Evolutionary conservation across 2,113 vertebrate genomes (phyloP).

Genomic region (Macaca mulatta): DNA sequence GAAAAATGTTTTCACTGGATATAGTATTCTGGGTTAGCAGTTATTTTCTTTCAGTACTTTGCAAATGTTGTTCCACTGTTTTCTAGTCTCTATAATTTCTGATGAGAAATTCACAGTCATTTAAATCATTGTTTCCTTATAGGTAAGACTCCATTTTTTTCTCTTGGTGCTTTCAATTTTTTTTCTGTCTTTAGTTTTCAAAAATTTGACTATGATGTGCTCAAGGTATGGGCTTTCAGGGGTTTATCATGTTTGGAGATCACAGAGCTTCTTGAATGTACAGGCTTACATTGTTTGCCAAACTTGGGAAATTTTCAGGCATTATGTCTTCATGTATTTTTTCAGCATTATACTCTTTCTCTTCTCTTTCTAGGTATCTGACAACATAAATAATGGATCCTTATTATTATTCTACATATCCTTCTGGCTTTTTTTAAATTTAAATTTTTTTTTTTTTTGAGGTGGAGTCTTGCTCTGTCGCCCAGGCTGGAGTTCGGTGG

Average conservation of each 20-base stretch:
- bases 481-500: too few relatives aligned
- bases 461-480: rapidly evolving
- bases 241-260: not conserved
- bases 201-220: not conserved
- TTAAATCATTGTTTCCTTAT: too few relatives aligned
- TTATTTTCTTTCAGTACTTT: not conserved
- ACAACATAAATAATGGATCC: not conserved
- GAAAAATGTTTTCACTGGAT: not conserved
- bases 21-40: not conserved
- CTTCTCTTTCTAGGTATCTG: not conserved
- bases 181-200: too few relatives aligned
- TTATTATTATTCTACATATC: not conserved
- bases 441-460: too few relatives aligned
- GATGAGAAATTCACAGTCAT: too few relatives aligned
- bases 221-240: not conserved
- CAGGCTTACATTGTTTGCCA: not conserved
- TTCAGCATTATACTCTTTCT: not conserved
- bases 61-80: too few relatives aligned
- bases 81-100: too few relatives aligned
- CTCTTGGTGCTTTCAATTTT: too few relatives aligned
- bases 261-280: not conserved
- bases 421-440: not conserved
- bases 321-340: not conserved
- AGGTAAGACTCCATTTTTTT: too few relatives aligned
- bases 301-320: not conserved